A percentile compares a stretch with the other conserved stretches of the same genome.
phyloP scores from a whole-genome alignment of 1,140 invertebrate species.

The Calliopsis andreniformis region DNA sequence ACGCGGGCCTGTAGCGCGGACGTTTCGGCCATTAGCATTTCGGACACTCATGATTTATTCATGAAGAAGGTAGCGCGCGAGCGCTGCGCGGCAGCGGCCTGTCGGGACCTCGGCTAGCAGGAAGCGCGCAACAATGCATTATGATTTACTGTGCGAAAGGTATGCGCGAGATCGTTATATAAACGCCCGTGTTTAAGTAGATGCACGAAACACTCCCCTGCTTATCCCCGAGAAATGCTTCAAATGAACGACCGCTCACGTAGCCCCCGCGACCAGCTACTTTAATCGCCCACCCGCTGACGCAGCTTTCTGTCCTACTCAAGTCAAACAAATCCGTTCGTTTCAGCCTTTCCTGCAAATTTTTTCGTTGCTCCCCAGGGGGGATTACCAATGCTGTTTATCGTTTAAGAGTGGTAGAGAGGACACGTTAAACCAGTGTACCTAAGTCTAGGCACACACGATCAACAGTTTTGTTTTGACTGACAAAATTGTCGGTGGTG shows the following conservation, averaged over 20 bases:
- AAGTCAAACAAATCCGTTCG: not conserved
- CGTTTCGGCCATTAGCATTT: conserved; percentile 67
- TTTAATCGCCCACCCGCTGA: conserved; percentile 39
- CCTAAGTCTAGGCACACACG: too few species aligned
- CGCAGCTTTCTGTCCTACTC: not conserved
- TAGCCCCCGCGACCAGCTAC: conserved; percentile 1
- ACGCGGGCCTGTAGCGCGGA: conserved; percentile 1
- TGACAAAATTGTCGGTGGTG: too few species aligned
- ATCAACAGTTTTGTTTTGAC: too few species aligned
- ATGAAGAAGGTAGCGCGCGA: conserved; percentile 52
- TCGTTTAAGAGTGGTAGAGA: too few species aligned
- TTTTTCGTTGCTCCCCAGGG: not conserved
- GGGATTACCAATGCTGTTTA: too few species aligned
- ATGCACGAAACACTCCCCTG: conserved; percentile 35
- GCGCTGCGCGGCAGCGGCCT: conserved; percentile 8
- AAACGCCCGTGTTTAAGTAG: conserved; percentile 59
- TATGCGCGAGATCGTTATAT: conserved; percentile 44
- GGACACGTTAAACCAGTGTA: too few species aligned
- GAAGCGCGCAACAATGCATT: conserved; percentile 61
- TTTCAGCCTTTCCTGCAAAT: not conserved
- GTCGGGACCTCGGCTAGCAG: not conserved
- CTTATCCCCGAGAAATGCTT: conserved; percentile 43
- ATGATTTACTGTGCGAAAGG: conserved; percentile 56
- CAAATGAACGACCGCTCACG: conserved; percentile 39
- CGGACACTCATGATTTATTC: conserved; percentile 66